Conservation (phyloP, 2,888 invertebrate genomes). For the Lepetodrilus schrolli region DNA sequence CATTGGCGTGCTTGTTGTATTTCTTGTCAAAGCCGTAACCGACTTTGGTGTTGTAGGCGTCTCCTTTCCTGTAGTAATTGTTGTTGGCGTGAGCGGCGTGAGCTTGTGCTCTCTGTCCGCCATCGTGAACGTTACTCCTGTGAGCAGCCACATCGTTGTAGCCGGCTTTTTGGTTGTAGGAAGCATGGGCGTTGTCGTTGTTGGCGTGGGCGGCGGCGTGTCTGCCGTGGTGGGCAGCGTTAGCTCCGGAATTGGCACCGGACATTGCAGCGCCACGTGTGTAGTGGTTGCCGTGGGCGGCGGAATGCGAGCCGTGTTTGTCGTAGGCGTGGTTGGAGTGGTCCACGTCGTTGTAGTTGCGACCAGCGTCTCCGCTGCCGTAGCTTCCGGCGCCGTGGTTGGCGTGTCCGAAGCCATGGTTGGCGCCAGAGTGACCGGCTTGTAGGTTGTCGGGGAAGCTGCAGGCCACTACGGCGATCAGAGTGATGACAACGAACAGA, state of each 20-base stretch:
- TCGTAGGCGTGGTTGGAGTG: not conserved
- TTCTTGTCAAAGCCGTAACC: conserved; percentile 41
- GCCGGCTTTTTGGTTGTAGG: not conserved
- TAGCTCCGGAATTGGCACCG: not conserved
- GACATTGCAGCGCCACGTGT: not conserved
- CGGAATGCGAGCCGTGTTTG: not conserved
- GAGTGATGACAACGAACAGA: not conserved
- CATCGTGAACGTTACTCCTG: not conserved
- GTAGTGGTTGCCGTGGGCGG: conserved; percentile 9
- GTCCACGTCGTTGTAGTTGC: not conserved
- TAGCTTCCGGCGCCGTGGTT: not conserved
- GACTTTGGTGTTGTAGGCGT: conserved; percentile 34
- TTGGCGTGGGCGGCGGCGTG: not conserved
- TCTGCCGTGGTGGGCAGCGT: not conserved
- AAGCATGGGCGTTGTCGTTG: not conserved
- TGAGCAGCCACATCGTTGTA: not conserved
- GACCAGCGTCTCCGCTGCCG: not conserved
- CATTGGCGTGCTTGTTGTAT: conserved; percentile 35
- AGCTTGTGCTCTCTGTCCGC: not conserved
- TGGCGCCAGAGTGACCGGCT: not conserved
- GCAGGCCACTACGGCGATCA: not conserved
- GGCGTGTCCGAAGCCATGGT: not conserved
- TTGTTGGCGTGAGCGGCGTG: not conserved
- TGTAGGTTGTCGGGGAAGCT: not conserved
- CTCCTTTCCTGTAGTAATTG: conserved; percentile 31